Evolutionary conservation across 2,888 invertebrate species (phyloP).

Genomic region (Suillia variegata): DNA sequence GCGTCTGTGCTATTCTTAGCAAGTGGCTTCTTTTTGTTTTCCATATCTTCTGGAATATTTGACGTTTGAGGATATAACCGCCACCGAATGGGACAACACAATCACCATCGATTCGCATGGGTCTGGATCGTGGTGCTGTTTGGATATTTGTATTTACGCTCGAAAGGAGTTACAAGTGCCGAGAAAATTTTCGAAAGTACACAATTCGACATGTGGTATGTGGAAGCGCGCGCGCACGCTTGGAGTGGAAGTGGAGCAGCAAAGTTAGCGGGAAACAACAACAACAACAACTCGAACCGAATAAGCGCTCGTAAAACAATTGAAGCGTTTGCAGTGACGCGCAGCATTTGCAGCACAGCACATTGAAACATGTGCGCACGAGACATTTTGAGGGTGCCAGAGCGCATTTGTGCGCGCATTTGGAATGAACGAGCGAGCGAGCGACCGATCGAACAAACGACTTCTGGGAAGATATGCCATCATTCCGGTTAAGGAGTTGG

Average conservation of each 20-base stretch:
- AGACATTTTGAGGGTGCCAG: not conserved
- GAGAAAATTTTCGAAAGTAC: conserved; percentile 40
- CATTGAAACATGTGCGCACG: not conserved
- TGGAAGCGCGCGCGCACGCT: not conserved
- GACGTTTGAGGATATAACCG: not conserved
- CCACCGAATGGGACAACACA: not conserved
- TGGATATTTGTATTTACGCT: conserved; percentile 37
- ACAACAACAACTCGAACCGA: not conserved
- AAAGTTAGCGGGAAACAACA: not conserved
- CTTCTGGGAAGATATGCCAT: conserved; percentile 23
- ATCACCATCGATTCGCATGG: not conserved
- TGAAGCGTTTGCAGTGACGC: conserved; percentile 10
- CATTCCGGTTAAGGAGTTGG: too few relatives aligned
- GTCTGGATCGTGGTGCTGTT: not conserved
- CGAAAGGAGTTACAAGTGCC: conserved; percentile 45
- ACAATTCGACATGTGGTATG: not conserved
- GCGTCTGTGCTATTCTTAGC: not conserved
- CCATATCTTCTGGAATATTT: not conserved
- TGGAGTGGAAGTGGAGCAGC: not conserved
- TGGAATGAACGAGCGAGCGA: not conserved
- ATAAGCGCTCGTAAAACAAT: conserved; percentile 14
- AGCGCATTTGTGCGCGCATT: not conserved
- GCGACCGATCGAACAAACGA: too few relatives aligned
- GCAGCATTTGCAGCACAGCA: not conserved
- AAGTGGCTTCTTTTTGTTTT: not conserved